Percentiles rank a stretch among this genome's conserved stretches.
Evolutionary conservation across 2,113 vertebrate species (phyloP).

Genomic region (Anoplopoma fimbria): DNA sequence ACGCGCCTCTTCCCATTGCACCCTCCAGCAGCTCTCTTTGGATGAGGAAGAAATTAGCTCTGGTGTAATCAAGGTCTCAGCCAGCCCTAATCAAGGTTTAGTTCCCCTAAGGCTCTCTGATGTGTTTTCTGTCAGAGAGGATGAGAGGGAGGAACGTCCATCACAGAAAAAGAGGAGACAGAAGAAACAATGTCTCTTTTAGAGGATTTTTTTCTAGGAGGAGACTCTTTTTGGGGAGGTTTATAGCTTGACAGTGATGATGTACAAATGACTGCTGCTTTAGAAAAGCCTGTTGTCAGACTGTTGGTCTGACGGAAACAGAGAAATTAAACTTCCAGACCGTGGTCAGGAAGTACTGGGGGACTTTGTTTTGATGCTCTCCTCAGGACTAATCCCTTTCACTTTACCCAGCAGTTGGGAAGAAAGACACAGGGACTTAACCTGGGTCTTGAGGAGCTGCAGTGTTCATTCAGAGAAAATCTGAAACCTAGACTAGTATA

Average conservation of each 20-base stretch:
- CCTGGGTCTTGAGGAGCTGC: no score
- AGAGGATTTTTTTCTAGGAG: no score
- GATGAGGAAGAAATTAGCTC: conserved; percentile 8
- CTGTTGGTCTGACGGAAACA: no score
- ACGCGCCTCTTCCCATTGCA: background rate
- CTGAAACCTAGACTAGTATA: no score
- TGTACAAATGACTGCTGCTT: background rate
- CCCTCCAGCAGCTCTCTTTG: conserved; percentile 16
- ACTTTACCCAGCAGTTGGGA: no score
- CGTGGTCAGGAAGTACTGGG: no score
- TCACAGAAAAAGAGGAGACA: background rate
- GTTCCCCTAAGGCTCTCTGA: background rate
- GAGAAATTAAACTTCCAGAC: no score
- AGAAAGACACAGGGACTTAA: no score
- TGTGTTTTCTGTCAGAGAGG: conserved; percentile 21
- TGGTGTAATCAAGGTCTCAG: conserved; percentile 40
- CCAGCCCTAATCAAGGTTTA: conserved; percentile 24
- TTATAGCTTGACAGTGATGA: background rate
- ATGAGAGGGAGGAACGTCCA: background rate
- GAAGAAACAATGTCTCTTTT: background rate
- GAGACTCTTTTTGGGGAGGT: background rate
- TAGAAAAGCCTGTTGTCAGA: background rate
- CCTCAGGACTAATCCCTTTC: no score
- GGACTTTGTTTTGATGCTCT: no score
- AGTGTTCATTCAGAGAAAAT: no score